Conservation (phyloP, 2,113 vertebrate genomes). For the Tricholaema leucomelas region DNA sequence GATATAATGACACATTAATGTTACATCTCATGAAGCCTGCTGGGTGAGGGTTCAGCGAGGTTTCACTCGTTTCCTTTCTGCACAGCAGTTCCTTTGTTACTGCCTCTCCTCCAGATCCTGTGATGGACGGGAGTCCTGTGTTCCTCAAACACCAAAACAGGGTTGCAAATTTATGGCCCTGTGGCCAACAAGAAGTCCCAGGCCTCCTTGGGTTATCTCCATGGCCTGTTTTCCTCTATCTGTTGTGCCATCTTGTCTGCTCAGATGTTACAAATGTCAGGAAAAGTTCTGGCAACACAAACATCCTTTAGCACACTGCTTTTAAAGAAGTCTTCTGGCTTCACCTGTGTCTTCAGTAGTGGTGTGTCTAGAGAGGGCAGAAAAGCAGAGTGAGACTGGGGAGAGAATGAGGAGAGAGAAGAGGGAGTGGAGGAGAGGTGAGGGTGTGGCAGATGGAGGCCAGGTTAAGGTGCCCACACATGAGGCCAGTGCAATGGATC, state of each 20-base stretch:
- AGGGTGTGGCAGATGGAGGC: background rate
- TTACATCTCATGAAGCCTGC: conserved; percentile 27
- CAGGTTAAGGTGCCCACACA: rapidly evolving
- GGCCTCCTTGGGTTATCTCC: background rate
- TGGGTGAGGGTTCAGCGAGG: conserved; percentile 36
- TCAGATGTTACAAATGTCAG: conserved; percentile 1
- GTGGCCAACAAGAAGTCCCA: background rate
- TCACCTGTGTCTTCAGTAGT: background rate
- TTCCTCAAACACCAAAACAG: background rate
- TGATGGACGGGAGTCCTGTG: background rate
- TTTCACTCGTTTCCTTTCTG: background rate
- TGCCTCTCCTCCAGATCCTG: background rate
- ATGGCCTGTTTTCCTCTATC: background rate
- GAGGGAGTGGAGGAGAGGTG: too few relatives aligned
- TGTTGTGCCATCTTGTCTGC: background rate
- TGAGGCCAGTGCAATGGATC: rapidly evolving
- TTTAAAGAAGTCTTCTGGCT: background rate
- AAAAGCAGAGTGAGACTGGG: background rate
- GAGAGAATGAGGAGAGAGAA: too few relatives aligned
- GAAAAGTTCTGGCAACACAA: background rate
- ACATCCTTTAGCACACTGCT: background rate
- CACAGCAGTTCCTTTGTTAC: conserved; percentile 53
- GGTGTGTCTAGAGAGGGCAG: background rate
- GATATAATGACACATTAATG: conserved; percentile 20
- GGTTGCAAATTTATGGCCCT: background rate